Conservation (phyloP, 92 coral and sea anemone genomes). For the Zoanthus gigantus region DNA sequence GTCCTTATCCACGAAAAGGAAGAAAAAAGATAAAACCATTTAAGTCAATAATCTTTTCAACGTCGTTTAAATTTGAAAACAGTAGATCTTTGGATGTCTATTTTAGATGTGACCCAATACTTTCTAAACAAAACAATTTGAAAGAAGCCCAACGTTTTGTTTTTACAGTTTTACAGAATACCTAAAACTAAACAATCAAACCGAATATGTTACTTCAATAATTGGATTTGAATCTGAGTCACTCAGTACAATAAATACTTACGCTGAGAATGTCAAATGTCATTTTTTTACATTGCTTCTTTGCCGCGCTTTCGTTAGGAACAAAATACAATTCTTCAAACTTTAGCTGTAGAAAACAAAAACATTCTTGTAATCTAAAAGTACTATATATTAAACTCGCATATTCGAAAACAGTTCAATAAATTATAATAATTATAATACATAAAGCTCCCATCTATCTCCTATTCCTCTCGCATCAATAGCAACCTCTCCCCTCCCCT, state of each 20-base stretch:
- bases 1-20: not conserved
- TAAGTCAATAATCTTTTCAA: too few relatives aligned
- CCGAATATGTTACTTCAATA: not conserved
- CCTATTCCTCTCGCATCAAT: not conserved
- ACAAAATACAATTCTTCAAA: slow-evolving; percentile 78
- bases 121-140: too few relatives aligned
- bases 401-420: not conserved
- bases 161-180: too few relatives aligned
- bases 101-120: too few relatives aligned
- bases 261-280: slow-evolving; percentile 60
- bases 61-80: too few relatives aligned
- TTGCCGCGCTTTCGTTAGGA: slow-evolving; percentile 80
- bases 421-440: not conserved
- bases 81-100: too few relatives aligned
- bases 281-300: slow-evolving; percentile 68
- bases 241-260: slow-evolving; percentile 34
- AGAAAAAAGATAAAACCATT: not conserved
- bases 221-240: too few relatives aligned
- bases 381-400: too few relatives aligned
- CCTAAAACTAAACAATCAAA: too few relatives aligned
- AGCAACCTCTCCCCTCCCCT: not conserved
- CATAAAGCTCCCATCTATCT: not conserved
- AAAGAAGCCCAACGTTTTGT: too few relatives aligned
- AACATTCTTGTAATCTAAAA: not conserved
- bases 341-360: slow-evolving; percentile 59